These are phyloP conservation scores for Prinia subflava DNA, from an alignment of 2,113 vertebrate genomes.

Conservation along the genomic window DNA sequence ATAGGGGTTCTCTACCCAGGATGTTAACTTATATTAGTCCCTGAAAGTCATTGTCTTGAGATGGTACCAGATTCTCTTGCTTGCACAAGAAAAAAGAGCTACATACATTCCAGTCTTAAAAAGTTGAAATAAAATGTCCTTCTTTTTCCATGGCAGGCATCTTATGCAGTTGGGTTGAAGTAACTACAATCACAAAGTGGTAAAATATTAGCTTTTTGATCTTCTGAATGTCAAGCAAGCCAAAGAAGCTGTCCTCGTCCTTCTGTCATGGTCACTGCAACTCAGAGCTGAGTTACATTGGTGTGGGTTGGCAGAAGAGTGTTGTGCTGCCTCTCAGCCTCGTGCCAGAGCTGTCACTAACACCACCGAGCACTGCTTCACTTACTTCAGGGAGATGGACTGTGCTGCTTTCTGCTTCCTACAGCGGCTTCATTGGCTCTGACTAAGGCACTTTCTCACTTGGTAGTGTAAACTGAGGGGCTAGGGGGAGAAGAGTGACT, in stretches of 20 bases:
- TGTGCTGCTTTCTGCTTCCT: background rate
- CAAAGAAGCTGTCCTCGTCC: background rate
- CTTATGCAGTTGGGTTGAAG: background rate
- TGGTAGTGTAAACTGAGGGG: background rate
- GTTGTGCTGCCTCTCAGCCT: background rate
- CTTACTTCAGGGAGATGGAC: background rate
- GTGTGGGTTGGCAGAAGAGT: background rate
- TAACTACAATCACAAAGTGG: background rate
- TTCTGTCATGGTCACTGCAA: background rate
- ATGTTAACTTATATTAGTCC: background rate
- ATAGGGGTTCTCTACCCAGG: background rate
- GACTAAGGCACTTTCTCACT: background rate
- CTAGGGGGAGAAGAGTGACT: background rate
- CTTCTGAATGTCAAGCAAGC: background rate
- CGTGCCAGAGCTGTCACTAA: background rate
- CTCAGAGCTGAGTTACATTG: background rate
- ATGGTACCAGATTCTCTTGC: background rate
- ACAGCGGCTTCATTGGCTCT: background rate
- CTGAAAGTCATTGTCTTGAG: background rate
- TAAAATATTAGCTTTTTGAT: background rate
- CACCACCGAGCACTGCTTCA: fast-evolving
- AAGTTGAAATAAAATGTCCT: background rate
- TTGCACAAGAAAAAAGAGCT: background rate
- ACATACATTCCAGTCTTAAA: background rate
- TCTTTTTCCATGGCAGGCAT: background rate